These are phyloP conservation scores for Chrysoperla carnea DNA, from an alignment of 1,140 invertebrate species.

Conservation along the genomic window DNA sequence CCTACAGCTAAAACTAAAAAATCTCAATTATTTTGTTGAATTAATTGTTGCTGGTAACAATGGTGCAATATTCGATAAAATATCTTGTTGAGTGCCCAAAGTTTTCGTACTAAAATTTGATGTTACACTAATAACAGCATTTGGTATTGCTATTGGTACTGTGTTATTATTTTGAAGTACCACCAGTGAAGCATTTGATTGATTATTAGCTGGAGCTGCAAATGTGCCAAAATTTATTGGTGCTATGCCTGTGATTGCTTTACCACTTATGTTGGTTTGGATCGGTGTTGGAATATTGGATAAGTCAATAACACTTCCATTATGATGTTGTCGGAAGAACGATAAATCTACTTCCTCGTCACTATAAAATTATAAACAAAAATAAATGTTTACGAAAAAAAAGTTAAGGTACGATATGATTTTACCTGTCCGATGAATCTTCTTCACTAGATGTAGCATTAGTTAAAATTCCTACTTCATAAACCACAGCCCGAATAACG, in stretches of 20 bases:
- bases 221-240: slow-evolving; percentile 24
- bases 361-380: no score
- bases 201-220: slow-evolving; percentile 9
- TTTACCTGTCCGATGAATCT: no score
- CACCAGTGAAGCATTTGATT: slow-evolving; percentile 3
- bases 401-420: no score
- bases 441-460: no score
- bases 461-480: slow-evolving; percentile 36
- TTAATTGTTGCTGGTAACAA: no score
- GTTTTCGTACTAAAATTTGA: background rate
- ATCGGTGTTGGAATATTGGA: slow-evolving; percentile 30
- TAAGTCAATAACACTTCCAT: slow-evolving; percentile 25
- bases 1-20: no score
- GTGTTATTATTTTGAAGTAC: background rate
- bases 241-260: slow-evolving; percentile 28
- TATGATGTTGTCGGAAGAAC: slow-evolving; percentile 29
- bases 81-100: no score
- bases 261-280: slow-evolving; percentile 29
- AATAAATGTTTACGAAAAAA: no score
- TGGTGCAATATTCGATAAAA: no score
- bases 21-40: no score
- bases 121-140: background rate
- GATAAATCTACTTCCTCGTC: slow-evolving; percentile 24
- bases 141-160: background rate
- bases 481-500: slow-evolving; percentile 34